Evolutionary conservation across 2,797 vertebrate species (phyloP), one percentile per base, ranked within the genome.

Genomic region (Rhodeus uyekii): DNA sequence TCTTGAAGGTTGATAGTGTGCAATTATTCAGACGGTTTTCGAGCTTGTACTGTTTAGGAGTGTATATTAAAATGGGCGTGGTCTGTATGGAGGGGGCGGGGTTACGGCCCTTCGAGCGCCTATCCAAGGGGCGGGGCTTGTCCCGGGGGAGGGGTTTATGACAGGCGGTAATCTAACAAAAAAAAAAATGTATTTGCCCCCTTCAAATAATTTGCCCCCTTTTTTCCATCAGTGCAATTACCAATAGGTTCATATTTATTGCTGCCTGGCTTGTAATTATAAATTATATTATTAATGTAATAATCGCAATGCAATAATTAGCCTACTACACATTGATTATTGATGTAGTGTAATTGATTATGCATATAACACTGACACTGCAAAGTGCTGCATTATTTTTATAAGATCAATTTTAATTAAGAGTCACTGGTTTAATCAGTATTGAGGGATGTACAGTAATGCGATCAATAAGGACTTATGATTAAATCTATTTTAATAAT

Each of bases 1-100:
- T 53, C 72, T 61, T 74, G 24, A 9, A 48, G 68, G n/a, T n/a
- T 36, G 53, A 80, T 61, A 18, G 34, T 79, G 69, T 64, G 58
- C 27, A 50, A 63, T 50, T 61, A 38, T 55, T 69, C 50, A 42
- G 36, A 69, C 44, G 64, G 48, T 1, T 53, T 48, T 74, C n/a
- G n/a, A 42, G 64, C 64, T 50, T 29, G 38, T 14, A 36, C 42
- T 55, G 69, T 63, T 75, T 44, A 29, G 34, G 46, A 55, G 46
- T n/a, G 36, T 68, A 29, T 68, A n/a, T 55, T 22, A 53, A 22
- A 3, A 22, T 16, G 76, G 76, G 76, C 63, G 64, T 8, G 76
- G 63, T 19, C 2, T 77, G n/a, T n/a, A 0, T 0, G 7, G 14
- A 48, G 46, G 7, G 42, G 76, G 76, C 16, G 46, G 9, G 55